Evolutionary conservation across 2,797 vertebrate species (phyloP).

Genomic region (Sphaeramia orbicularis): DNA sequence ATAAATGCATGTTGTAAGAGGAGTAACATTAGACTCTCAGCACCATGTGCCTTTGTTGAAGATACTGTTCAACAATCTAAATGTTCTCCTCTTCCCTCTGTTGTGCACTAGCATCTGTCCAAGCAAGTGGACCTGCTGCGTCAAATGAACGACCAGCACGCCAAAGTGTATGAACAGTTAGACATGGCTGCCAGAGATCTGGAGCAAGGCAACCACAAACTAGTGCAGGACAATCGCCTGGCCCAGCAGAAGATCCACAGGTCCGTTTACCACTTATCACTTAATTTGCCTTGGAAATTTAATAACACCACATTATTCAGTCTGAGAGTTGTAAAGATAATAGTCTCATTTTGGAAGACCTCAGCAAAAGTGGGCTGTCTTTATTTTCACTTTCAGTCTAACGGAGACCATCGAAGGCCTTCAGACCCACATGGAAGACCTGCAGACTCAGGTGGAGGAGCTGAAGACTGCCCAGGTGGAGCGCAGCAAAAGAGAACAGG

Average conservation of each 20-base stretch:
- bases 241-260: conserved; percentile 92
- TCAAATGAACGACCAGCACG: conserved; percentile 97
- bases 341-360: background rate
- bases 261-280: conserved; percentile 68
- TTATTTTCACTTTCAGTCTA: conserved; percentile 80
- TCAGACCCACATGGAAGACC: conserved; percentile 90
- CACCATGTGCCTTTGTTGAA: background rate
- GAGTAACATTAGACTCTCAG: background rate
- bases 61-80: background rate
- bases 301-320: background rate
- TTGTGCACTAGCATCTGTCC: conserved; percentile 80
- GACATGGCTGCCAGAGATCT: conserved; percentile 91
- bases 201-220: conserved; percentile 91
- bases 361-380: conserved; percentile 15
- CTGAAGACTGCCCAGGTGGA: conserved; percentile 83
- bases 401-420: conserved; percentile 93
- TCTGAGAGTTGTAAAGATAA: background rate
- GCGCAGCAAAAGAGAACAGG: conserved; percentile 78
- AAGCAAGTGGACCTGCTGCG: conserved; percentile 95
- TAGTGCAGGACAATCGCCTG: conserved; percentile 90
- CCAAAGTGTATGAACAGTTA: conserved; percentile 96
- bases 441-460: conserved; percentile 92
- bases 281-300: background rate
- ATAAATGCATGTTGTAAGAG: too few relatives aligned
- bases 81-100: background rate